Conservation (phyloP, 2,888 invertebrate species). For the Lycia hirtaria region DNA sequence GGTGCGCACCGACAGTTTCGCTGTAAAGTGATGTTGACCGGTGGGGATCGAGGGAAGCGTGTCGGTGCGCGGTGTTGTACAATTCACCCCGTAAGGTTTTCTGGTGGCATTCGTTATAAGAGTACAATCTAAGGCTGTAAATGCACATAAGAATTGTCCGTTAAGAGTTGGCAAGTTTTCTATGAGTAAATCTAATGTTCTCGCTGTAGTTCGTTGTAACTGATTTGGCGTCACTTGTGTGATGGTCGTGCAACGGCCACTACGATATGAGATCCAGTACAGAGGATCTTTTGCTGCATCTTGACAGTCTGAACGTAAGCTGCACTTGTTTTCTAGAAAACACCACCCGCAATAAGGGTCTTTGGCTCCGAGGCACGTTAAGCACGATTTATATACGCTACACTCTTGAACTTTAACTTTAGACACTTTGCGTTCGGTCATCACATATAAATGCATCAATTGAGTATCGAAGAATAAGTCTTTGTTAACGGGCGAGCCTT, state of each 20-base stretch:
- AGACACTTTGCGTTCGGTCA: slow-evolving; percentile 96
- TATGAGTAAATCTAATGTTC: slow-evolving; percentile 96
- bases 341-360: slow-evolving; percentile 99
- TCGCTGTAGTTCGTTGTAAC: slow-evolving; percentile 96
- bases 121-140: slow-evolving; percentile 95
- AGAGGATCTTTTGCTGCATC: slow-evolving; percentile 96
- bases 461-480: slow-evolving; percentile 97
- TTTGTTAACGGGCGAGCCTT: slow-evolving; percentile 92
- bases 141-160: slow-evolving; percentile 96
- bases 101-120: slow-evolving; percentile 96
- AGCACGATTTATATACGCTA: slow-evolving; percentile 95
- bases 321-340: slow-evolving; percentile 98
- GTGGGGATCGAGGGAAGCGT: slow-evolving; percentile 96
- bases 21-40: slow-evolving; percentile 97
- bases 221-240: slow-evolving; percentile 96
- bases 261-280: slow-evolving; percentile 98
- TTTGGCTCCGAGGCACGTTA: slow-evolving; percentile 96
- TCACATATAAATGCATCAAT: slow-evolving; percentile 96
- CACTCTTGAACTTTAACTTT: slow-evolving; percentile 98
- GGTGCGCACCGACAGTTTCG: slow-evolving; percentile 96
- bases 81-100: slow-evolving; percentile 95
- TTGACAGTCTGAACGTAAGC: slow-evolving; percentile 95
- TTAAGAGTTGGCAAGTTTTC: slow-evolving; percentile 97
- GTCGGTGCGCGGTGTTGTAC: slow-evolving; percentile 97
- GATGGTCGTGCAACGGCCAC: slow-evolving; percentile 98